Base-by-base conservation (phyloP, 2,797 vertebrate genomes). In the Capromys pilorides region DNA sequence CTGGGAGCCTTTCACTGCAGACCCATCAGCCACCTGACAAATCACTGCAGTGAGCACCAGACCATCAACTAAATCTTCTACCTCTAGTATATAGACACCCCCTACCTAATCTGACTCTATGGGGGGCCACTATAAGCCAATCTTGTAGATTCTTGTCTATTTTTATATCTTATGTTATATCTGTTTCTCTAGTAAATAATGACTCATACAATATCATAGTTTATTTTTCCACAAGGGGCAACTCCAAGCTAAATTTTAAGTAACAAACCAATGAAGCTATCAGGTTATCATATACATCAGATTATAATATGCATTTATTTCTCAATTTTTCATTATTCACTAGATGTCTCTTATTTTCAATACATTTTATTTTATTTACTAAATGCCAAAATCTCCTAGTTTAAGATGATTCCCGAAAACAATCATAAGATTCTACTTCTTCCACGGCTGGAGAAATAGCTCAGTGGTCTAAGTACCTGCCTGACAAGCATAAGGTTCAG, bases 301-400 rank as follows among this genome's bases (percentile, higher is more conserved):
- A 82, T 33, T 77, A 54, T 8, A 90, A 33, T 36, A 71, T 51
- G 69, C 2, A 64, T 0, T 24, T 4, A 83, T 51, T 61, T 90
- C 24, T 1, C 82, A 83, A 77, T 64, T 86, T 95, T 90, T 91
- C 78, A 85, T 78, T 87, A 73, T 86, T 92, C 57, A 92, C 8
- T 92, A 78, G 21, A 64, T 49, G 8, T 77, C 91, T 92, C 39
- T 33, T 79, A 36, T 84, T 86, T 81, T 91, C 95, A 90, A n/a
- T 62, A 49, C 12, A 90, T 49, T 91, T 89, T 59, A 59, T 90
- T 73, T 80, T 71, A 95, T 59, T 94, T 19, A 61, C 64, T 49
- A 13, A 14, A 77, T 26, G 31, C 51, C 78, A 91, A 95, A 90
- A 83, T 77, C 31, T 80, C 54, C 59, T 77, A 77, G 39, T 18